Evolutionary conservation across 2,888 invertebrate genomes (phyloP).

Genomic region (Andrena hattorfiana): DNA sequence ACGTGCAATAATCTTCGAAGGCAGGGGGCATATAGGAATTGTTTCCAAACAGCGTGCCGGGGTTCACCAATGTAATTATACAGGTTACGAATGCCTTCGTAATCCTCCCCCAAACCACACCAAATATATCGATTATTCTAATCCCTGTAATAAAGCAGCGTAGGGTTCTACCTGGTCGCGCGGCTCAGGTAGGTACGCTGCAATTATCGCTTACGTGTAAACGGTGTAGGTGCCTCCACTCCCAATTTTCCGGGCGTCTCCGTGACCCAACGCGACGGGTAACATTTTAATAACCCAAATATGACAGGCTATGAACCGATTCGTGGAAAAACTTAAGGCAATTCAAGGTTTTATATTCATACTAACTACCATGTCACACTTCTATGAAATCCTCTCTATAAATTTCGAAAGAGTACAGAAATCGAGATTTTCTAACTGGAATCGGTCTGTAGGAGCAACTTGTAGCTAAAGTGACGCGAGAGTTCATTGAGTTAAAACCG

Average conservation of each 20-base stretch:
- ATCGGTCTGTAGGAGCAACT: too few species aligned
- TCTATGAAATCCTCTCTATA: background rate
- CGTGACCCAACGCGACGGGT: too few species aligned
- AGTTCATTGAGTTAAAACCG: background rate
- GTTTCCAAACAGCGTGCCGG: constrained; percentile 15
- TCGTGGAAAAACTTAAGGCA: too few species aligned
- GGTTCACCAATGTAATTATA: background rate
- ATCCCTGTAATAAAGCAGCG: constrained; percentile 6
- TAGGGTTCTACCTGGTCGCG: background rate
- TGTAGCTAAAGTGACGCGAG: background rate
- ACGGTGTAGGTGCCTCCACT: too few species aligned
- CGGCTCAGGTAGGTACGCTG: background rate
- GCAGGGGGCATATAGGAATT: background rate
- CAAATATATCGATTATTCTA: constrained; percentile 5
- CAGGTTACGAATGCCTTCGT: background rate
- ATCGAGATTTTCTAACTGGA: too few species aligned
- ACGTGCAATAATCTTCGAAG: background rate
- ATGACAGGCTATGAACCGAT: too few species aligned
- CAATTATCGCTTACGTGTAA: background rate
- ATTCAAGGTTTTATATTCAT: too few species aligned
- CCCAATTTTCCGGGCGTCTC: too few species aligned
- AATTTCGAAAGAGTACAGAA: too few species aligned
- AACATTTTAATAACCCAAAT: too few species aligned
- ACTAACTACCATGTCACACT: background rate
- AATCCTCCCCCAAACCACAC: background rate